A percentile compares a stretch with the other conserved stretches of the same genome.
Evolutionary conservation across 2,888 invertebrate species (phyloP).

Genomic region (Oligia fasciuncula): DNA sequence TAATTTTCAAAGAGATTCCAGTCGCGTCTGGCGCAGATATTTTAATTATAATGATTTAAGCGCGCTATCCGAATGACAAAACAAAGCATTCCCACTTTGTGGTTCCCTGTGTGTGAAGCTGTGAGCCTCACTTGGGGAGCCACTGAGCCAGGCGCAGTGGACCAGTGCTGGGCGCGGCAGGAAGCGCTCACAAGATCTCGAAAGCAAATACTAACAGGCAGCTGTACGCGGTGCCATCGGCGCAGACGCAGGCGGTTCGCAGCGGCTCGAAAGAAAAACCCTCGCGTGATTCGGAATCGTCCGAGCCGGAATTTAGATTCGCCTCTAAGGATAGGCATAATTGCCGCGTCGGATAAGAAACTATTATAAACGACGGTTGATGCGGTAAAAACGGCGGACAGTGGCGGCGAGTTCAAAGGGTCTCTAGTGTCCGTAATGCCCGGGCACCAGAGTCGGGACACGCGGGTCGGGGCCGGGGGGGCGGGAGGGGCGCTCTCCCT

Average conservation of each 20-base stretch:
- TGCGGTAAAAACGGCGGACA: constrained; percentile 64
- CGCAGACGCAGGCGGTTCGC: neutral
- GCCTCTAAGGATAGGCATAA: constrained; percentile 68
- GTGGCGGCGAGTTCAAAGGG: constrained; percentile 71
- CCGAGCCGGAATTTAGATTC: constrained; percentile 67
- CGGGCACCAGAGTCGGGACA: constrained; percentile 18
- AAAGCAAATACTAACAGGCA: neutral
- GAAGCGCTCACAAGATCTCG: neutral
- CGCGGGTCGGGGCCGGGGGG: constrained; percentile 13
- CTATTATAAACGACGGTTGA: constrained; percentile 63
- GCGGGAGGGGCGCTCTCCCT: constrained; percentile 63
- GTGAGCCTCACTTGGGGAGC: neutral
- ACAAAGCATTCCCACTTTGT: constrained; percentile 77
- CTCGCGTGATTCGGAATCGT: constrained; percentile 64
- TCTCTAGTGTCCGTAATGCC: constrained; percentile 51
- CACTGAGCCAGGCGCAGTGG: neutral
- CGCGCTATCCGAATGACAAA: constrained; percentile 77
- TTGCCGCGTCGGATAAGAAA: constrained; percentile 63
- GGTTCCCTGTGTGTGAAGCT: constrained; percentile 4
- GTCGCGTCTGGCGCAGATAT: constrained; percentile 73
- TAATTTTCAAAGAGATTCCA: constrained; percentile 83
- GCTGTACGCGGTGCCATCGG: neutral
- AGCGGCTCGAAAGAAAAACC: constrained; percentile 48
- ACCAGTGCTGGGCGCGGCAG: neutral
- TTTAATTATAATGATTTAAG: constrained; percentile 86